Evolutionary conservation across 2,888 invertebrate genomes (phyloP), one percentile per base, ranked within the genome.

Genomic region (Ormia ochracea): DNA sequence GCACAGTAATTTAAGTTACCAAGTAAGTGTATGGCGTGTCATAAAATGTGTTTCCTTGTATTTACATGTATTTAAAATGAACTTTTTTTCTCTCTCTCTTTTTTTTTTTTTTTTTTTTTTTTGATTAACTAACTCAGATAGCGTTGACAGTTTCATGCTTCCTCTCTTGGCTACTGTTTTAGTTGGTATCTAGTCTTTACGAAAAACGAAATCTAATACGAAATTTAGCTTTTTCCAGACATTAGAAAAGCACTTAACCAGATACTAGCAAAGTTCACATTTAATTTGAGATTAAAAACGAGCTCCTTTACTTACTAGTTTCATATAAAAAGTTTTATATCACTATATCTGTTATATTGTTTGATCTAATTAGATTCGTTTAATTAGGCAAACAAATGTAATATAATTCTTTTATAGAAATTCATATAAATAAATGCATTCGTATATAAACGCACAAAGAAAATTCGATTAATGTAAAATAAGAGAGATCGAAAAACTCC

Each of bases 71-170:
- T 41, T 61, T 61, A 33, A 36, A 54, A 50, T 54, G 65, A 45
- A 45, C 45, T 58, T 69, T 12, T 69, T 73, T 28, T 9, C 19
- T 10, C 17, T 19, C 21, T 61, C 14, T 12, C 17, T 26, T 17
- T 52, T 26, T 41, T 36, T 12, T 41, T 14, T 61, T 26, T 58
- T 21, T n/a, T 4, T 33, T 31, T 41, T 73, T 41, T 36, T 48
- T 52, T 78, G 73, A 79, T 79, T 79, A 72, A 48, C 45, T 54
- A 75, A 54, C 70, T 61, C 33, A 66, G 79, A 79, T 79, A 79
- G 52, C 70, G 79, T 75, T 79, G 79, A 79, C 79, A 79, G 79
- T 66, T 75, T 75, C 66, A 79, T 75, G 79, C 79, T 79, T 79
- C 79, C 56, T 66, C 58, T 58, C 38, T 75, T 72, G 19, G 75